Evolutionary conservation across 2,888 invertebrate species (phyloP).

Genomic region (Linnaemya tessellans): DNA sequence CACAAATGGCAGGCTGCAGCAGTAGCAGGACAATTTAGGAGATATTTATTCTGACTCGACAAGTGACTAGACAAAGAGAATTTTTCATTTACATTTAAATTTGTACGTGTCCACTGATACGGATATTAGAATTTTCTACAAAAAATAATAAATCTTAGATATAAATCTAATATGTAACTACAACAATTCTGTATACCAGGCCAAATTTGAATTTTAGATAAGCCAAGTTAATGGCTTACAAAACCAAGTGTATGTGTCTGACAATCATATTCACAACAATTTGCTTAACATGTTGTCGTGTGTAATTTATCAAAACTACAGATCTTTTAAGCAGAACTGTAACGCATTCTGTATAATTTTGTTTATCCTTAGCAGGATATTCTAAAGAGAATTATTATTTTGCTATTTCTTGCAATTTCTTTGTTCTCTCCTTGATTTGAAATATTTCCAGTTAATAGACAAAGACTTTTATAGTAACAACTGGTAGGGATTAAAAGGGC

Average conservation of each 20-base stretch:
- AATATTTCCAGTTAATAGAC: constrained; percentile 14
- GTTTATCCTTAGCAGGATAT: not conserved
- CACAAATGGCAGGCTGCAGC: not conserved
- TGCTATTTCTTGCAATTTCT: not conserved
- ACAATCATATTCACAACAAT: not conserved
- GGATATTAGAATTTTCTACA: no score
- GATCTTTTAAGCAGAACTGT: constrained; percentile 1
- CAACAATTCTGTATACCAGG: not conserved
- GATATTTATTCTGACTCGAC: constrained; percentile 9
- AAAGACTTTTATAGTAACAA: not conserved
- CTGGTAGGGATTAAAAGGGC: constrained; percentile 7
- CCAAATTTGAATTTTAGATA: constrained; percentile 53
- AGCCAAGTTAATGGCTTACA: constrained; percentile 49
- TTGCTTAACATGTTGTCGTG: not conserved
- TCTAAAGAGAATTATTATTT: not conserved
- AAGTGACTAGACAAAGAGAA: no score
- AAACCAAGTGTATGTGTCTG: constrained; percentile 32
- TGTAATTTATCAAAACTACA: constrained; percentile 21
- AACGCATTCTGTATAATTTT: constrained; percentile 21
- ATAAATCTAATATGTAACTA: constrained; percentile 11
- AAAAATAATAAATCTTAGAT: not conserved
- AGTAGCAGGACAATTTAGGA: constrained; percentile 2
- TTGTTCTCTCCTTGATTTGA: not conserved
- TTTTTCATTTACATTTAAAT: not conserved
- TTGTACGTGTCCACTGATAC: not conserved